These are phyloP conservation scores for Tetragonisca angustula DNA, from an alignment of 2,888 invertebrate genomes.

Conservation along the genomic window DNA sequence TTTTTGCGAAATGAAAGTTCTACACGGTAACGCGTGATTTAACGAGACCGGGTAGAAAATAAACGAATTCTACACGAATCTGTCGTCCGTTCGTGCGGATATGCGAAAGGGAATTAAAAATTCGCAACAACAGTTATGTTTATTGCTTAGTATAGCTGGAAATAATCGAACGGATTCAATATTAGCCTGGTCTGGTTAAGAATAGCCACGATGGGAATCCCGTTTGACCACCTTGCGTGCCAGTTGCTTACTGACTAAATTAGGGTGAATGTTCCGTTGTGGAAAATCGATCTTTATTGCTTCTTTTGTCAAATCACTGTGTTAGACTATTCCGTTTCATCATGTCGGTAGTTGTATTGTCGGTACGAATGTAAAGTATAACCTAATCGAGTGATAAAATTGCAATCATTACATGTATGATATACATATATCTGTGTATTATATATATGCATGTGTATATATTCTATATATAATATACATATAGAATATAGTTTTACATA, in stretches of 20 bases:
- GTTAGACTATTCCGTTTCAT: constrained; percentile 8
- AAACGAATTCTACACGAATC: not conserved
- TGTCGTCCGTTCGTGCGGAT: constrained; percentile 2
- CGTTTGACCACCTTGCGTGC: constrained; percentile 70
- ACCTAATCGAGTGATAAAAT: constrained; percentile 7
- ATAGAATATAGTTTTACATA: no score
- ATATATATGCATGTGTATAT: no score
- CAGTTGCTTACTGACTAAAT: constrained; percentile 67
- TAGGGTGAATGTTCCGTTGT: constrained; percentile 72
- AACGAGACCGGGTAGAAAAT: not conserved
- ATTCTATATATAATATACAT: no score
- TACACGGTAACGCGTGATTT: not conserved
- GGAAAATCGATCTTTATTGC: constrained; percentile 48
- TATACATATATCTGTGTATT: not conserved
- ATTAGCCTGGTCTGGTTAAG: constrained; percentile 73
- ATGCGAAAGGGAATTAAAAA: constrained; percentile 19
- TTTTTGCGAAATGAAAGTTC: constrained; percentile 32
- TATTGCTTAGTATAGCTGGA: constrained; percentile 60
- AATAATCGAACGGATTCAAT: constrained; percentile 70
- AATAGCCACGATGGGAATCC: constrained; percentile 70
- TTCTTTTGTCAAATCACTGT: constrained; percentile 42
- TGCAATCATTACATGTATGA: no score
- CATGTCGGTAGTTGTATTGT: not conserved
- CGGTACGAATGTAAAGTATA: not conserved
- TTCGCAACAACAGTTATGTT: constrained; percentile 60